A percentile compares a stretch with the other conserved stretches of the same genome.
phyloP scores from a whole-genome alignment of 2,113 vertebrate genomes.

The Mohoua ochrocephala region DNA sequence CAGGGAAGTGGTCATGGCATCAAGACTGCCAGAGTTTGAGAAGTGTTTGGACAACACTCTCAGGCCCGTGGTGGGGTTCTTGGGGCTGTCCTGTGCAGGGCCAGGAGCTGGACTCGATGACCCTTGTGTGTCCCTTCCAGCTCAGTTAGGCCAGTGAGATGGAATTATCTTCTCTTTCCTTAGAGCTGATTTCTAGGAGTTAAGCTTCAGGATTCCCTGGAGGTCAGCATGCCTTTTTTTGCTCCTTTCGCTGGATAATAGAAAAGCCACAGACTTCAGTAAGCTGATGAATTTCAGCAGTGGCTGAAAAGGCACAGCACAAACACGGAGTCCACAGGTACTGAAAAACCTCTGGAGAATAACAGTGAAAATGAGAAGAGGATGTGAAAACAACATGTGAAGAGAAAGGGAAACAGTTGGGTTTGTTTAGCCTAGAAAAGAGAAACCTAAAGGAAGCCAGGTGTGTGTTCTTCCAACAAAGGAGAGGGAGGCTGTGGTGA shows the following conservation, averaged over 20 bases:
- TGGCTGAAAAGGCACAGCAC: neutral
- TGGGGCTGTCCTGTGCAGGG: neutral
- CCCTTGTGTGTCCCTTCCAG: neutral
- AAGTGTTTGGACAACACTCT: neutral
- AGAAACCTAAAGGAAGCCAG: neutral
- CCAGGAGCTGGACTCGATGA: neutral
- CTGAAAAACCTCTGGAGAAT: neutral
- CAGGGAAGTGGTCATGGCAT: neutral
- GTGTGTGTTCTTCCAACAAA: neutral
- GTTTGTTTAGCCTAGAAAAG: neutral
- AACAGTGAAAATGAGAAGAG: slow-evolving; percentile 15
- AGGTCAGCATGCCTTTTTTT: neutral
- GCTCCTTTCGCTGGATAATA: neutral
- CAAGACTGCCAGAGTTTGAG: neutral
- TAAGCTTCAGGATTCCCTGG: neutral
- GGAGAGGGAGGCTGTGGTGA: neutral
- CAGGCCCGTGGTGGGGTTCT: neutral
- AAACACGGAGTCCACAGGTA: neutral
- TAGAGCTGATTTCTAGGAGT: neutral
- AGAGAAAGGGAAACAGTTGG: neutral
- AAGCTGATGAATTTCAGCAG: neutral
- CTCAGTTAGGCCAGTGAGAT: neutral
- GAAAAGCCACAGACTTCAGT: neutral
- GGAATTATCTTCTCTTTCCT: neutral
- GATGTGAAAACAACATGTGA: neutral